Evolutionary conservation across 2,113 vertebrate species (phyloP), one percentile per base, ranked within the genome.

Genomic region (Saguinus imperator): DNA sequence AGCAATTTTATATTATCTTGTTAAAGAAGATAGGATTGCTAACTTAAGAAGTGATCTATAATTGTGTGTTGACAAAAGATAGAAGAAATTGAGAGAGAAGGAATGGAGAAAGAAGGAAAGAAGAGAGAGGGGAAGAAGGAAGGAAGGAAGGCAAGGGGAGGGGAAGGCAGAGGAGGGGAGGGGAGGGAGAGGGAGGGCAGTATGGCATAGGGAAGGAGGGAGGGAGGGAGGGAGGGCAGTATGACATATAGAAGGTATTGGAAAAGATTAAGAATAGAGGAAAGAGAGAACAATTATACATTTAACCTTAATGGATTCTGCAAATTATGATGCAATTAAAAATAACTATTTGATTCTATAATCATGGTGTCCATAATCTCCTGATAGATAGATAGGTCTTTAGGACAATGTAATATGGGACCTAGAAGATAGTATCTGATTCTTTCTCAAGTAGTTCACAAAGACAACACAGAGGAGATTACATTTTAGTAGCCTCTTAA

Each of bases 81-180:
- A 20, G 35, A 64, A 93, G 14, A 23, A 13, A 75, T 70, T 18
- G 35, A 87, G 9, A 55, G 21, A 32, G 5, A 3, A 4, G 3
- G 25, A 32, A 45, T 8, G 48, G 27, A 55, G 7, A 20, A 48
- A 2, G 14, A 58, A 14, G 10, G 1, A 45, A 32, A 10, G 11
- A 32, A 11, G 13, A 16, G 3, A 17, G 43, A 35, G 8, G 10
- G 0, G 1, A 32, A 52, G 32, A 70, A 29, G 0, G 1, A 43
- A 10, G 2, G 10, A 13, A 7, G 14, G 43, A 3, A 3, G 27
- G 11, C 0, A 9, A 37, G 43, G 8, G 9, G 0, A 25, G 1
- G 3, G 1, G 27, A 45, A 8, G 3, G 14, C 4, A 58, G 3
- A 8, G 3, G 32, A 25, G 3, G 5, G 2, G 32, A 6, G 23